Conservation (phyloP, 2,888 invertebrate genomes). For the Alloplasta piceator region DNA sequence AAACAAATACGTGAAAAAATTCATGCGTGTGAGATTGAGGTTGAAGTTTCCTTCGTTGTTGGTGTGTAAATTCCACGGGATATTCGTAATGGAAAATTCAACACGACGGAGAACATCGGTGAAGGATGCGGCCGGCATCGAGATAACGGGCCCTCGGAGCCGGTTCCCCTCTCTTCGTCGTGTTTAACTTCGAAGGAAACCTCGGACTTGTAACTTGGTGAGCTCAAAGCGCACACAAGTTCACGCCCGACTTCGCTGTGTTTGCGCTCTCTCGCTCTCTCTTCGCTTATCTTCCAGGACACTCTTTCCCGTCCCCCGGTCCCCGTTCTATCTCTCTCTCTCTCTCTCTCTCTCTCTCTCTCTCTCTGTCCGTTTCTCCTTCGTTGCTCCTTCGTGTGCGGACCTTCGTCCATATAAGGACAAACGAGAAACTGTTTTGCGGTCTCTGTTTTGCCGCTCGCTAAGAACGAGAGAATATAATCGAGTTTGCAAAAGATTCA, state of each 20-base stretch:
- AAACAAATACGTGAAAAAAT: neutral
- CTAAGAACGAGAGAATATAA: constrained; percentile 30
- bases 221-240: constrained; percentile 41
- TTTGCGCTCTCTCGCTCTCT: neutral
- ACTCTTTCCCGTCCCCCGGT: constrained; percentile 32
- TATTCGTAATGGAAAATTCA: constrained; percentile 11
- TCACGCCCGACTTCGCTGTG: constrained; percentile 44
- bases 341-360: no score
- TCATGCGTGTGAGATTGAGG: constrained; percentile 2
- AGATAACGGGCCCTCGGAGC: constrained; percentile 45
- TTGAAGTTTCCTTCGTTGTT: neutral
- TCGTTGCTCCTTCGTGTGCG: constrained; percentile 37
- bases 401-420: constrained; percentile 63
- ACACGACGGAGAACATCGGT: constrained; percentile 11
- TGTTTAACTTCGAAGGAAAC: constrained; percentile 10
- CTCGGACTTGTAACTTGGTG: constrained; percentile 6
- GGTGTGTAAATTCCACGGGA: constrained; percentile 8
- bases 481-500: constrained; percentile 45
- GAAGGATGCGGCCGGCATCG: constrained; percentile 41
- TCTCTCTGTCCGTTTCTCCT: constrained; percentile 12
- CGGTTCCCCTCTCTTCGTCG: constrained; percentile 39
- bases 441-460: constrained; percentile 52
- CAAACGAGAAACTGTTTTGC: constrained; percentile 63
- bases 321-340: no score
- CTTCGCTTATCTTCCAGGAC: constrained; percentile 50